Evolutionary conservation across 1,140 invertebrate species (phyloP).

Genomic region (Platorchestia sp.): DNA sequence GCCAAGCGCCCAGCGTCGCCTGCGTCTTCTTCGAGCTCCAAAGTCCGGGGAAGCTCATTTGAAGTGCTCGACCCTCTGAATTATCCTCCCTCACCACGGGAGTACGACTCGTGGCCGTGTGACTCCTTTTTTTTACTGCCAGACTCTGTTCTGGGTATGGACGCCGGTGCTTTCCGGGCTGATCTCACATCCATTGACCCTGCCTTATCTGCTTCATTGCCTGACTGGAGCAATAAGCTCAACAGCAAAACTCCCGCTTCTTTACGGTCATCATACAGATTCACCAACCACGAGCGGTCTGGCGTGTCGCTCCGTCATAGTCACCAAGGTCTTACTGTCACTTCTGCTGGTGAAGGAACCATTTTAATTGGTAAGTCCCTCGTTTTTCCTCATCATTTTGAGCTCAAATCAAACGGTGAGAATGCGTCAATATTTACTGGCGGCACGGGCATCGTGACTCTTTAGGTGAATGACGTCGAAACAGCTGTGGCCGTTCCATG

Average conservation of each 20-base stretch:
- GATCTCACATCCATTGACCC: conserved; percentile 65
- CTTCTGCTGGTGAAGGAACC: conserved; percentile 63
- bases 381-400: conserved; percentile 50
- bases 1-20: conserved; percentile 59
- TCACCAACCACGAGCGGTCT: conserved; percentile 58
- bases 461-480: too few species aligned
- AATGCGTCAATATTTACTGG: too few species aligned
- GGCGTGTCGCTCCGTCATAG: conserved; percentile 64
- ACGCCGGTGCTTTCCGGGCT: conserved; percentile 65
- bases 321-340: conserved; percentile 64
- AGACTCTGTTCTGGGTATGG: conserved; percentile 66
- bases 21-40: conserved; percentile 60
- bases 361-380: conserved; percentile 64
- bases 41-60: conserved; percentile 40
- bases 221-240: conserved; percentile 60
- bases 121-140: conserved; percentile 66
- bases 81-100: conserved; percentile 58
- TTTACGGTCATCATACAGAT: conserved; percentile 41
- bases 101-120: conserved; percentile 67
- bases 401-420: too few species aligned
- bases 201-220: conserved; percentile 63
- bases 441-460: too few species aligned
- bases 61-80: conserved; percentile 45
- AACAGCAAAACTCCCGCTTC: background rate
- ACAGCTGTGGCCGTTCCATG: too few species aligned